Conservation (phyloP, 2,113 vertebrate genomes). For the Stomatorhinus ivindoensis region DNA sequence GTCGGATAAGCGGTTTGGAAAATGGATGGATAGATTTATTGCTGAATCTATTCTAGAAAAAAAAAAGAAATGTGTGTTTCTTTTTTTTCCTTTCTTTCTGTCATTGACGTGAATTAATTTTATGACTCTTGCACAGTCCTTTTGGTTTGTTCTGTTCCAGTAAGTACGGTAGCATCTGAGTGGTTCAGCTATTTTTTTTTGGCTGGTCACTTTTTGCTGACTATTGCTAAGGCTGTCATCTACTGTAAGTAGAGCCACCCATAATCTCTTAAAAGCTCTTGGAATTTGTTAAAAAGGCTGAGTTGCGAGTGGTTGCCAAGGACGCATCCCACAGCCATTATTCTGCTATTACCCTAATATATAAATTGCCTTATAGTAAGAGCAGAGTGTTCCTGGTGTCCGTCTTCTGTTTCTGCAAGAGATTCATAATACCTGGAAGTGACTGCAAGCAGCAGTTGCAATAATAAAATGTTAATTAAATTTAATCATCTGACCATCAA, state of each 20-base stretch:
- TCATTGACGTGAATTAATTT: neutral
- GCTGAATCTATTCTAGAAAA: neutral
- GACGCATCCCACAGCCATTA: neutral
- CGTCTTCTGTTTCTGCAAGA: neutral
- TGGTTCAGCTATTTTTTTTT: neutral
- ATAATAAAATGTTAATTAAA: neutral
- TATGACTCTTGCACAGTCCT: neutral
- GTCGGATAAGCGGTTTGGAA: no score
- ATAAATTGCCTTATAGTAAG: neutral
- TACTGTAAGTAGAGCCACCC: neutral
- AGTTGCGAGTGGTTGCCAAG: neutral
- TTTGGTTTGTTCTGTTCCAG: neutral
- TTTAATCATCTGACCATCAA: neutral
- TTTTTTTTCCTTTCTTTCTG: neutral
- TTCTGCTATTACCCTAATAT: neutral
- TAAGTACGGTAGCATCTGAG: neutral
- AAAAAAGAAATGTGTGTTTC: neutral
- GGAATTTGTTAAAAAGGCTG: neutral
- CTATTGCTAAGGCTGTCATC: neutral
- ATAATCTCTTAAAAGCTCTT: conserved; percentile 4
- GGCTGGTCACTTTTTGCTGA: neutral
- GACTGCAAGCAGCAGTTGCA: neutral
- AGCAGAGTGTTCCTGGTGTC: neutral
- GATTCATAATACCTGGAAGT: neutral
- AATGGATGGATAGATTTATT: neutral